Base-by-base conservation (phyloP, 2,888 invertebrate species). In the Hecatera dysodea region DNA sequence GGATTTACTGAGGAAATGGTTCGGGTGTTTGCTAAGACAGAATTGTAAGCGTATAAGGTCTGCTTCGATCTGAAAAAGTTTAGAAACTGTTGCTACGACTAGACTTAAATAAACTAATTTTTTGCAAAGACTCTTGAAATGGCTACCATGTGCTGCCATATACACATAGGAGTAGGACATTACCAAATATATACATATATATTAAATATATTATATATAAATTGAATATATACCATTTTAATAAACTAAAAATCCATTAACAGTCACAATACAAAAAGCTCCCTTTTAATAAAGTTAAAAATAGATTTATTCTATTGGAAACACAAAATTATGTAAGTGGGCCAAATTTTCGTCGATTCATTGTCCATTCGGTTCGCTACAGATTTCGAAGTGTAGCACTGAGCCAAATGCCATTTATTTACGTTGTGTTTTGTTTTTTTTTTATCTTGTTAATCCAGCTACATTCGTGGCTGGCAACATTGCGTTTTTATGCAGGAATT, bases 311-410 rank as follows among this genome's bases (percentile, higher is more conserved):
- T 75, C 76, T 60, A 69, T 78, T 71, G 70, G 63, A 72, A 78
- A 68, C 77, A 83, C 83, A 81, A 84, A 64, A 81, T 87, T 91
- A 93, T 92, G 92, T 89, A 94, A 91, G 89, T 92, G 84, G 91
- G 89, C 75, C 93, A 86, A 87, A 89, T 90, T 90, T 91, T 90
- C 86, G 90, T 86, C 89, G 89, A 94, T 92, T 93, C 93, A 93
- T 91, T 91, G 90, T 91, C 89, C 89, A 88, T 89, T 90, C 86
- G 78, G 81, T 85, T 84, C 82, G 84, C 71, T 85, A 81, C 80
- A 83, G 88, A 91, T 91, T 89, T 89, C 74, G 70, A 76, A 77
- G 73, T 78, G 85, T 75, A 89, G 86, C 87, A 84, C 88, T 85
- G 90, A 91, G 92, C 93, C 92, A 92, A 93, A 90, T 89, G 86